Conservation (phyloP, 2,113 vertebrate species). For the Nansenia antarctica region DNA sequence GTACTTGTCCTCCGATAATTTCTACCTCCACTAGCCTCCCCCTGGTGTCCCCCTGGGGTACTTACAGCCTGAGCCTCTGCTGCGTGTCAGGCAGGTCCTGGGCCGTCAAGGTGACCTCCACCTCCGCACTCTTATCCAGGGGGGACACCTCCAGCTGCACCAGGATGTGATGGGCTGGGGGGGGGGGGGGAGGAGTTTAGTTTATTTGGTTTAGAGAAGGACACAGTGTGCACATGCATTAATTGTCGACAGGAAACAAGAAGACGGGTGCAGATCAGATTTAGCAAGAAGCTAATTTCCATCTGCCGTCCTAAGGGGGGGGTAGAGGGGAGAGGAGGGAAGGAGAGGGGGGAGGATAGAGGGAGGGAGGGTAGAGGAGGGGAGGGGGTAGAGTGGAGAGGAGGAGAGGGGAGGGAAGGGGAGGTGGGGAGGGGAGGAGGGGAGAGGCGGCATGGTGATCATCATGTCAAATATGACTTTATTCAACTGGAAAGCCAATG, state of each 20-base stretch:
- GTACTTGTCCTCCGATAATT: too few species aligned
- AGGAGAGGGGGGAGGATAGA: neutral
- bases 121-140: conserved; percentile 60
- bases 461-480: neutral
- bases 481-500: neutral
- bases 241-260: too few species aligned
- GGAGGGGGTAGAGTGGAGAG: neutral
- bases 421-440: neutral
- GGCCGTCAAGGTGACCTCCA: conserved; percentile 66
- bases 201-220: too few species aligned
- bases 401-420: too few species aligned
- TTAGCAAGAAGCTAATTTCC: too few species aligned
- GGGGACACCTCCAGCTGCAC: conserved; percentile 64
- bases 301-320: too few species aligned
- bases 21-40: too few species aligned
- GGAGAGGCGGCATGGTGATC: neutral
- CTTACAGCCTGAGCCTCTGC: conserved; percentile 67
- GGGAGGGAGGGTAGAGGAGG: too few species aligned
- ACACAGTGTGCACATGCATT: too few species aligned
- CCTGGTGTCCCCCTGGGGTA: too few species aligned
- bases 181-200: neutral
- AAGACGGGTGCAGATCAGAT: too few species aligned
- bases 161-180: conserved; percentile 73
- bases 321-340: too few species aligned
- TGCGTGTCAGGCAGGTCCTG: conserved; percentile 29